These are phyloP conservation scores for Peromyscus eremicus DNA, from an alignment of 2,797 vertebrate genomes.

Conservation along the genomic window DNA sequence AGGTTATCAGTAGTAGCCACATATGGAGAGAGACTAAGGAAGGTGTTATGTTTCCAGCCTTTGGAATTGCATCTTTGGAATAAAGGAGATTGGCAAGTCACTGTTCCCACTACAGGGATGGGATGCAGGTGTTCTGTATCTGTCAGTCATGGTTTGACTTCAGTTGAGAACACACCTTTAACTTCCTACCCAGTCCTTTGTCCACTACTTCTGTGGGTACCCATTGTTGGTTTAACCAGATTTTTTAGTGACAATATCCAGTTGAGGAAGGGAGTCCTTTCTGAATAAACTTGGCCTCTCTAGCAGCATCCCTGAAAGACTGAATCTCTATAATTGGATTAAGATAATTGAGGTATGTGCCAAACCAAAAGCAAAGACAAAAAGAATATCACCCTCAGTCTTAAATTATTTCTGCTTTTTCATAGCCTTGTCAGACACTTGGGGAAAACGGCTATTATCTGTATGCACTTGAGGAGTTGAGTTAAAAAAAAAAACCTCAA, in stretches of 20 bases:
- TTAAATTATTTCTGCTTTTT: neutral
- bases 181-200: neutral
- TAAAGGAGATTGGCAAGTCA: neutral
- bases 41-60: neutral
- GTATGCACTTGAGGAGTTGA: neutral
- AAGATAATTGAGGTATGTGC: neutral
- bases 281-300: neutral
- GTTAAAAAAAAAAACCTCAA: neutral
- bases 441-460: neutral
- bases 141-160: neutral
- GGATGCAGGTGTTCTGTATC: neutral
- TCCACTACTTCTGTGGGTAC: neutral
- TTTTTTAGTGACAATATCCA: neutral
- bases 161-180: neutral
- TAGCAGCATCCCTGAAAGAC: neutral
- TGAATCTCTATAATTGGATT: neutral
- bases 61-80: neutral
- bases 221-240: neutral
- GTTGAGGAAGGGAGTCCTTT: neutral
- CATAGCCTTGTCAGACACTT: neutral
- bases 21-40: neutral
- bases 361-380: neutral
- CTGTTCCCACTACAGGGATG: neutral
- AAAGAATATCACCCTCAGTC: neutral
- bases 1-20: neutral